Base-by-base conservation (phyloP, 2,113 vertebrate species). In the Nematolebias whitei region DNA sequence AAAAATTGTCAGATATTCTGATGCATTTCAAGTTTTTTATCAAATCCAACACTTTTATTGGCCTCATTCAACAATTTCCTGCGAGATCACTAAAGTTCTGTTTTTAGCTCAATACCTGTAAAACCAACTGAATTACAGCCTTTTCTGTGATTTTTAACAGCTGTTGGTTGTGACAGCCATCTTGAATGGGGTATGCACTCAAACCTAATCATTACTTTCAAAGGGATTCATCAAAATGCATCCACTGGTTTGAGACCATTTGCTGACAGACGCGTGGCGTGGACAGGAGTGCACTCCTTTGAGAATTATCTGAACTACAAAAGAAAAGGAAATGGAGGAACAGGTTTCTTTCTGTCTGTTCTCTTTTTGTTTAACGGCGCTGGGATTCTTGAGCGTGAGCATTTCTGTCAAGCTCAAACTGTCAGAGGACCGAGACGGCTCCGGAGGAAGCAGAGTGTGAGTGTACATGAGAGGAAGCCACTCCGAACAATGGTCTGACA, bases 401-500 rank as follows among this genome's bases (percentile, higher is more conserved):
- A 29, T 63, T 74, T 63, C 20, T 43, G 19, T 60, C 2, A 52
- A 52, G 4, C 12, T 9, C 53, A 69, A 71, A 32, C 12, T 13
- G 24, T 59, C 12, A 43, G 22, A 45, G 49, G 52, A 14, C 35
- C 53, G 68, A 18, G 8, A 5, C 59, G 11, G 26, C 66, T 63
- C 60, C 6, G 58, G 32, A 39, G 45, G 52, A 71, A 35, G 32
- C n/a, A 10, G 59, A 41, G 50, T 53, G 59, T 29, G 32, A 53
- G 62, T 32, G 24, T 24, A 22, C 66, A 19, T 11, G 39, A 77
- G 82, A 76, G 67, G 68, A 74, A 72, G 52, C 56, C 61, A 10
- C 61, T 13, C 47, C 44, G 47, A 78, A 84, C 79, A 87, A 84
- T 79, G 5, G 63, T 59, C 63, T 22, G 22, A 76, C 75, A 59